Conservation (phyloP, 2,113 vertebrate species). For the Gallinago media region DNA sequence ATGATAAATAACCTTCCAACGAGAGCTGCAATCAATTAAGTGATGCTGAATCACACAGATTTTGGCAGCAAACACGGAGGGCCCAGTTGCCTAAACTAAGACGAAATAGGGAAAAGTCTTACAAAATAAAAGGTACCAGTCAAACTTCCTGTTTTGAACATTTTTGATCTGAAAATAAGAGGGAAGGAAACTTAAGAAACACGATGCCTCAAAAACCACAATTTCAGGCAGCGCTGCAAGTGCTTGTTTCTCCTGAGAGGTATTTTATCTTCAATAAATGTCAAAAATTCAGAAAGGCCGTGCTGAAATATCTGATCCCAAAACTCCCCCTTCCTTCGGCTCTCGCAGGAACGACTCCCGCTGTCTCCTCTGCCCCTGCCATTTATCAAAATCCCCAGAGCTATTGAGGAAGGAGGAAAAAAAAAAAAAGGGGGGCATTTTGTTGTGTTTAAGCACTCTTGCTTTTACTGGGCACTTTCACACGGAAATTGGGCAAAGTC, state of each 20-base stretch:
- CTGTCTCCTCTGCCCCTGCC: background rate
- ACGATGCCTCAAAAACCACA: conserved; percentile 1
- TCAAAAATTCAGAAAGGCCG: background rate
- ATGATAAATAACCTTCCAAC: background rate
- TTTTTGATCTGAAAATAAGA: conserved; percentile 52
- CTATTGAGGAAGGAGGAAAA: background rate
- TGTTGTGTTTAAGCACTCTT: background rate
- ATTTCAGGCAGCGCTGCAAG: background rate
- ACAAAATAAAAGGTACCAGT: conserved; percentile 51
- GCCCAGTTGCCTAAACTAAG: background rate
- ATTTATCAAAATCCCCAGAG: background rate
- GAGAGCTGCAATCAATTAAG: background rate
- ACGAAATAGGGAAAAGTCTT: background rate
- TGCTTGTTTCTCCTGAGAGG: background rate
- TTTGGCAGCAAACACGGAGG: background rate
- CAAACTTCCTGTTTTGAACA: conserved; percentile 69
- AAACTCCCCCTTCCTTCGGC: background rate
- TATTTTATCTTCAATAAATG: background rate
- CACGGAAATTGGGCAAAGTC: background rate
- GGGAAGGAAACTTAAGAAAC: conserved; percentile 63
- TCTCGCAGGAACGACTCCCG: background rate
- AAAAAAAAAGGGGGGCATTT: background rate
- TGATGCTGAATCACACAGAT: background rate
- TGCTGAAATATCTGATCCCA: background rate
- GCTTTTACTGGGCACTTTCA: background rate